These are phyloP conservation scores for Teinopalpus imperialis DNA, from an alignment of 2,888 invertebrate species.

Conservation along the genomic window DNA sequence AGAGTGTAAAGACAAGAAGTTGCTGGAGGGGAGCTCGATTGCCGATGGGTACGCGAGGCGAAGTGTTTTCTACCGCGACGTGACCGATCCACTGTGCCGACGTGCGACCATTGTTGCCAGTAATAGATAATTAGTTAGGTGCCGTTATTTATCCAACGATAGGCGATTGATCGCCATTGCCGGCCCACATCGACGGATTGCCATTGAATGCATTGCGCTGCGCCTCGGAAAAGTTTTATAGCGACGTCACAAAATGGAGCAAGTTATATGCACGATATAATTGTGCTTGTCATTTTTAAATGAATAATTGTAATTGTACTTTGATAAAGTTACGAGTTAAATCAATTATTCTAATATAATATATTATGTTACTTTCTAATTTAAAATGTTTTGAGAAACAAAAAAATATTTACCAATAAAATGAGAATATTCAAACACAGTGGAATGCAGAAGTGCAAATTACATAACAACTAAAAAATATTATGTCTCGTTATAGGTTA, in stretches of 20 bases:
- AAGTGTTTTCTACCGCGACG: constrained; percentile 48
- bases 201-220: constrained; percentile 31
- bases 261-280: no score
- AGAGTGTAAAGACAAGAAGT: constrained; percentile 3
- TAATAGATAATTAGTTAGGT: constrained; percentile 77
- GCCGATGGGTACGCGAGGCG: constrained; percentile 25
- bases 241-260: neutral
- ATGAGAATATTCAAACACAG: no score
- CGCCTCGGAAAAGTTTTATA: constrained; percentile 31
- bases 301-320: no score
- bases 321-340: no score
- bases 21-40: constrained; percentile 24
- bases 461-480: no score
- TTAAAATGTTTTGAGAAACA: constrained; percentile 6
- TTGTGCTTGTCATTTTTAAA: neutral
- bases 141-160: constrained; percentile 71
- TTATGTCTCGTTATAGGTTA: no score
- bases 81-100: constrained; percentile 48
- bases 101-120: constrained; percentile 74
- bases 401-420: no score
- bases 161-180: constrained; percentile 49
- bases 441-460: no score
- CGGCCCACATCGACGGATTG: constrained; percentile 47
- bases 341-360: no score
- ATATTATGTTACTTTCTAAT: neutral